Conservation (phyloP, 2,113 vertebrate genomes). For the Leucoraja erinaceus region DNA sequence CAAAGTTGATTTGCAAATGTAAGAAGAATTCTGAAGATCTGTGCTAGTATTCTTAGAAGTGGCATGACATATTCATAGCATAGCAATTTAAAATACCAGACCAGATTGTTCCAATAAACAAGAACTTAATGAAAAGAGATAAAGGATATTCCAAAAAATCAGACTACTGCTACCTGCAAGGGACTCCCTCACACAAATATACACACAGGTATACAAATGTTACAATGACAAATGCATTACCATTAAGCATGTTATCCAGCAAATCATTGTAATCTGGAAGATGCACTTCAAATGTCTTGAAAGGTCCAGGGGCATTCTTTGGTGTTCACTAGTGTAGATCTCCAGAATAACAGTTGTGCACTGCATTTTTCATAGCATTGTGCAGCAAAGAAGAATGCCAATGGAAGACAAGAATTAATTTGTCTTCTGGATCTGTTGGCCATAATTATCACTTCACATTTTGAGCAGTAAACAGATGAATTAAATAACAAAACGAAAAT, state of each 20-base stretch:
- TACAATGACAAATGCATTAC: not conserved
- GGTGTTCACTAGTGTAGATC: not conserved
- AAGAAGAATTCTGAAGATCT: not conserved
- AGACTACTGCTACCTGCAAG: not conserved
- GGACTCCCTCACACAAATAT: not conserved
- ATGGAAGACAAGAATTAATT: not conserved
- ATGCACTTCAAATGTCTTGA: not conserved
- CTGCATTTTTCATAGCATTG: not conserved
- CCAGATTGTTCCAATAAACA: not conserved
- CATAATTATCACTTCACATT: not conserved
- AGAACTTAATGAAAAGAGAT: not conserved
- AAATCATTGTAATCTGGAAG: not conserved
- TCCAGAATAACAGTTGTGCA: not conserved
- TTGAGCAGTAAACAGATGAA: not conserved
- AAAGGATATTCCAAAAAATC: not conserved
- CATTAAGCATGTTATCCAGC: not conserved
- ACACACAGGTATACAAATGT: not conserved
- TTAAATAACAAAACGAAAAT: not conserved
- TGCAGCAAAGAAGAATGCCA: not conserved
- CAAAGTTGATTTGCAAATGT: not conserved
- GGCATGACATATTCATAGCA: not conserved
- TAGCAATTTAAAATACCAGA: not conserved
- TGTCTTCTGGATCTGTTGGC: not conserved
- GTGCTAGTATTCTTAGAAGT: not conserved
- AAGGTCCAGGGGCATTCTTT: not conserved